Conservation (phyloP, 23 tunicate species). For the Aplidium turbinatum region DNA sequence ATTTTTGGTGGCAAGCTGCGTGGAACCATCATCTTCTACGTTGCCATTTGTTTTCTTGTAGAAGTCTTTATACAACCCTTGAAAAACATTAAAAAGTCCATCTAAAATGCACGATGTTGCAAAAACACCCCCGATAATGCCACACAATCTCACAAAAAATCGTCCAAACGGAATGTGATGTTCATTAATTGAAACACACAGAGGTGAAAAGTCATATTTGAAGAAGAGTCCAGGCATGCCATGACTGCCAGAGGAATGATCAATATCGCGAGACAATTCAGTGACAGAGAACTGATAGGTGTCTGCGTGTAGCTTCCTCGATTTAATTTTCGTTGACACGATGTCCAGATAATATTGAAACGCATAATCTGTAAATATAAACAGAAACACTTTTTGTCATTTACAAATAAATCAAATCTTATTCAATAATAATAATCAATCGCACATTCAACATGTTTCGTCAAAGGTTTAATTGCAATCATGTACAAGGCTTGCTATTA, state of each 20-base stretch:
- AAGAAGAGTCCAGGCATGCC: slow-evolving; percentile 80
- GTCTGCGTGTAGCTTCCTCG: slow-evolving; percentile 44
- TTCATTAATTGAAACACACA: slow-evolving; percentile 52
- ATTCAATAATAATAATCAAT: too few relatives aligned
- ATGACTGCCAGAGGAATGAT: slow-evolving; percentile 60
- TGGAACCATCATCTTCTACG: too few relatives aligned
- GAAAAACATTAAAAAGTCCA: slow-evolving; percentile 16
- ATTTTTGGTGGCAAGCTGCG: too few relatives aligned
- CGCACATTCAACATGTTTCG: too few relatives aligned
- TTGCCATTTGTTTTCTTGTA: too few relatives aligned
- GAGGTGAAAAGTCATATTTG: slow-evolving; percentile 76
- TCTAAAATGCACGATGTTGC: slow-evolving; percentile 69
- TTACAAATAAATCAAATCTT: too few relatives aligned
- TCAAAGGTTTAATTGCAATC: too few relatives aligned
- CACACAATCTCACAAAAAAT: slow-evolving; percentile 65
- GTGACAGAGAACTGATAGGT: slow-evolving; percentile 76
- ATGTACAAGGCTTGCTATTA: too few relatives aligned
- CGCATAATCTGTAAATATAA: slow-evolving; percentile 35
- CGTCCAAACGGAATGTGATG: slow-evolving; percentile 55
- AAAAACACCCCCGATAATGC: slow-evolving; percentile 70
- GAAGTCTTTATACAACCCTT: too few relatives aligned
- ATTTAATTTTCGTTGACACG: slow-evolving; percentile 52
- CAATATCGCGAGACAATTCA: slow-evolving; percentile 48
- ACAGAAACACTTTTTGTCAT: too few relatives aligned
- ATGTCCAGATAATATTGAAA: slow-evolving; percentile 65